phyloP scores from a whole-genome alignment of 2,113 vertebrate species.

The Eurystomus gularis region DNA sequence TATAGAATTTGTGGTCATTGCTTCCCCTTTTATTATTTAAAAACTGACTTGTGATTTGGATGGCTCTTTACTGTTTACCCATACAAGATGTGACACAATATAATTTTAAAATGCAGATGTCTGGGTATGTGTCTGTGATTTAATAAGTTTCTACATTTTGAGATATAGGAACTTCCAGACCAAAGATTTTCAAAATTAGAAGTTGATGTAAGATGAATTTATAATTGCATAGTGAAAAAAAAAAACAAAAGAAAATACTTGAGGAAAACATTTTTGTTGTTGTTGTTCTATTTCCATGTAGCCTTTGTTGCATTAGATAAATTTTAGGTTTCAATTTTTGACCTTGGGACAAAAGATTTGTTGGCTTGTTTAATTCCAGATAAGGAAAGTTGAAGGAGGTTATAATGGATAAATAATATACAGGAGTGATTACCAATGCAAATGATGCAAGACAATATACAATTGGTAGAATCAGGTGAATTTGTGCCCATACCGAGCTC shows the following conservation, averaged over 20 bases:
- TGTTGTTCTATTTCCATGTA: background rate
- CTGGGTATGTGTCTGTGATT: background rate
- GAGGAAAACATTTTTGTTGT: background rate
- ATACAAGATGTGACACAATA: background rate
- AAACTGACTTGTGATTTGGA: background rate
- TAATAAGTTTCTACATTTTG: background rate
- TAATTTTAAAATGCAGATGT: background rate
- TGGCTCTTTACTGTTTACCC: background rate
- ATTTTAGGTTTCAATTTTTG: background rate
- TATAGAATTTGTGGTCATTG: background rate
- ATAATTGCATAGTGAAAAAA: background rate
- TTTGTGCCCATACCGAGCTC: background rate
- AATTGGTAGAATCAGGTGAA: background rate
- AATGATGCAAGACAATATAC: background rate
- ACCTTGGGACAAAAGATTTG: background rate
- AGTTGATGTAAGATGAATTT: background rate
- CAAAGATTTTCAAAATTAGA: background rate
- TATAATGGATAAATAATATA: background rate
- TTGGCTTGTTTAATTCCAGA: background rate
- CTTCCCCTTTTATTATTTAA: background rate
- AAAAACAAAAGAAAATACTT: background rate
- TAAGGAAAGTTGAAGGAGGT: background rate
- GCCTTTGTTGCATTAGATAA: background rate
- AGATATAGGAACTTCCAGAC: background rate
- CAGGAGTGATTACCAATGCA: background rate